Conservation (phyloP, 1,140 invertebrate genomes). For the Drosophila yakuba region DNA sequence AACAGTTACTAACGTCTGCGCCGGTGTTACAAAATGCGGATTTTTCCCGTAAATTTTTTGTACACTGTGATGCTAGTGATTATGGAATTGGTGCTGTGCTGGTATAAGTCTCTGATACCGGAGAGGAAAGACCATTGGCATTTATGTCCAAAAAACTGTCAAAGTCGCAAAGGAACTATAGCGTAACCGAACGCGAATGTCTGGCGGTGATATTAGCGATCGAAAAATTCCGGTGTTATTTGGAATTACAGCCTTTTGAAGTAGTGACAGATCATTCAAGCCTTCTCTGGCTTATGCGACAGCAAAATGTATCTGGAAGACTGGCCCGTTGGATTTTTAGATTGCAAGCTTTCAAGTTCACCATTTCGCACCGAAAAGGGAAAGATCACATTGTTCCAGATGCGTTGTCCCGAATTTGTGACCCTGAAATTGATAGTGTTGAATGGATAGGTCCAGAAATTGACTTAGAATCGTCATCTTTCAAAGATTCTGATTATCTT, state of each 20-base stretch:
- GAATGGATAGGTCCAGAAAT: too few species aligned
- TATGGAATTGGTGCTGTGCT: background rate
- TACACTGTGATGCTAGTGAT: too few species aligned
- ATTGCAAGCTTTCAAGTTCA: too few species aligned
- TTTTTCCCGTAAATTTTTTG: background rate
- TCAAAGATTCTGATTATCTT: background rate
- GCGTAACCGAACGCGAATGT: background rate
- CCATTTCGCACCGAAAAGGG: too few species aligned
- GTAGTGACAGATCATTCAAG: background rate
- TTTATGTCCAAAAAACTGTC: background rate
- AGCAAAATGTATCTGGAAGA: too few species aligned
- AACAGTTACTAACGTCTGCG: constrained; percentile 11
- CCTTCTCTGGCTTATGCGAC: background rate
- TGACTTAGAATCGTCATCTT: background rate
- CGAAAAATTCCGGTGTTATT: background rate
- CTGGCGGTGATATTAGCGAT: background rate
- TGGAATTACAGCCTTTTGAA: background rate
- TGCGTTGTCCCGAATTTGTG: too few species aligned
- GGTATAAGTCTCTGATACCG: background rate
- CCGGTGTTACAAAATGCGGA: constrained; percentile 16
- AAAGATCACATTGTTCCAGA: too few species aligned
- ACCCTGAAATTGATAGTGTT: too few species aligned
- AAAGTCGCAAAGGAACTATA: background rate
- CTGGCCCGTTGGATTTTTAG: too few species aligned
- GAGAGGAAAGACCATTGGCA: background rate